phyloP scores from a whole-genome alignment of 2,113 vertebrate genomes.

The Chitala chitala region DNA sequence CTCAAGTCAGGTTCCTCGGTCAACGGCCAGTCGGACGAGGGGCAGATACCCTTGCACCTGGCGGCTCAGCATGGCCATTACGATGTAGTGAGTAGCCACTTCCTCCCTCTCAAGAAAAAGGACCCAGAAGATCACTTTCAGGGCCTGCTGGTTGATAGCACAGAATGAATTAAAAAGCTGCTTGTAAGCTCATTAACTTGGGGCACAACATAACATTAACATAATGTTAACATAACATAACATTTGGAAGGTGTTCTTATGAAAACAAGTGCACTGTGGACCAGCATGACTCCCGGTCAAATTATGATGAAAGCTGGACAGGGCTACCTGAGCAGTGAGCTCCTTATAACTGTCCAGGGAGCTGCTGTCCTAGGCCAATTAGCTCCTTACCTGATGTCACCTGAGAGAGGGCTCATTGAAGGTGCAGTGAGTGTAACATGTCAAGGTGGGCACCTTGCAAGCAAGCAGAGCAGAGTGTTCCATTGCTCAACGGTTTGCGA shows the following conservation, averaged over 20 bases:
- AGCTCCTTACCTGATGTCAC: not conserved
- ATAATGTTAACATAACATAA: no score
- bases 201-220: no score
- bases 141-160: not conserved
- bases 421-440: not conserved
- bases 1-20: slow-evolving; percentile 89
- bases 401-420: not conserved
- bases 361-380: not conserved
- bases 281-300: not conserved
- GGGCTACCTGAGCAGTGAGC: not conserved
- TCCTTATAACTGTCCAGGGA: not conserved
- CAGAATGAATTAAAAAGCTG: not conserved
- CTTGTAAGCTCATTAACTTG: not conserved
- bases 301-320: not conserved
- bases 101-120: not conserved
- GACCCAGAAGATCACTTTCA: not conserved
- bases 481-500: not conserved
- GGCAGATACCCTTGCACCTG: slow-evolving; percentile 93
- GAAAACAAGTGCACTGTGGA: no score
- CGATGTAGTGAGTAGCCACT: slow-evolving; percentile 73
- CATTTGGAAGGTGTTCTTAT: no score
- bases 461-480: not conserved
- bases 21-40: slow-evolving; percentile 89
- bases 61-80: slow-evolving; percentile 94
- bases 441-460: no score